Percentiles rank a stretch among this genome's conserved stretches.
Evolutionary conservation across 2,113 vertebrate genomes (phyloP).

Genomic region (Cyprinodon tularosa): DNA sequence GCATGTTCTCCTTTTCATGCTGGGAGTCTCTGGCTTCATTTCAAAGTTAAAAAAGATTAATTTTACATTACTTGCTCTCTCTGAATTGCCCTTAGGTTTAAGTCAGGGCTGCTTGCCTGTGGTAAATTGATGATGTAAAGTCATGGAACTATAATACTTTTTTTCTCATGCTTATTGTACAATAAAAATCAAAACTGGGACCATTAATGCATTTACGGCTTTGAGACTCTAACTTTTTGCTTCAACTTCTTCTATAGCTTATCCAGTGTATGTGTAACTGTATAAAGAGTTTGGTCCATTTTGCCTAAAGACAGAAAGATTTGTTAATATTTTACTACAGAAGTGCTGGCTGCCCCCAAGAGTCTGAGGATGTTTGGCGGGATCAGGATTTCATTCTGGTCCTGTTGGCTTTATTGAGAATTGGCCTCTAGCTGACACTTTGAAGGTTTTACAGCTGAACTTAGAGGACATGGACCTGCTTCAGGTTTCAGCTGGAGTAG

Average conservation of each 20-base stretch:
- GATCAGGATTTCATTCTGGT: neutral
- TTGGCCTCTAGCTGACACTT: constrained; percentile 1
- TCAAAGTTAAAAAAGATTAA: too few relatives aligned
- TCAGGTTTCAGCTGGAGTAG: neutral
- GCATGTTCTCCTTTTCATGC: too few relatives aligned
- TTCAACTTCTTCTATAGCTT: neutral
- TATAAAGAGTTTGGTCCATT: neutral
- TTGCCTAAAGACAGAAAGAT: neutral
- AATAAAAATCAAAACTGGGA: too few relatives aligned
- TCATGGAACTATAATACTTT: too few relatives aligned
- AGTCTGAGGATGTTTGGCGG: neutral
- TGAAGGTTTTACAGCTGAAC: constrained; percentile 1
- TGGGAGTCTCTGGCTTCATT: too few relatives aligned
- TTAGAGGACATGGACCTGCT: neutral
- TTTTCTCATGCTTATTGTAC: too few relatives aligned
- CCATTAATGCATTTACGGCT: too few relatives aligned
- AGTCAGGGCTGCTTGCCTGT: too few relatives aligned
- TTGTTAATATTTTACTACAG: neutral
- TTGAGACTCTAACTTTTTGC: too few relatives aligned
- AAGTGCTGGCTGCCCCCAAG: neutral
- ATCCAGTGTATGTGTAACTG: neutral
- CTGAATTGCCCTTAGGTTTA: too few relatives aligned
- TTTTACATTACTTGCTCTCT: too few relatives aligned
- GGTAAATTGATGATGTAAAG: too few relatives aligned
- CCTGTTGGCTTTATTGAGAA: neutral